Percentiles rank a stretch among this genome's conserved stretches.
Evolutionary conservation across 1,140 invertebrate genomes (phyloP).

Genomic region (Anagrus nilaparvatae): DNA sequence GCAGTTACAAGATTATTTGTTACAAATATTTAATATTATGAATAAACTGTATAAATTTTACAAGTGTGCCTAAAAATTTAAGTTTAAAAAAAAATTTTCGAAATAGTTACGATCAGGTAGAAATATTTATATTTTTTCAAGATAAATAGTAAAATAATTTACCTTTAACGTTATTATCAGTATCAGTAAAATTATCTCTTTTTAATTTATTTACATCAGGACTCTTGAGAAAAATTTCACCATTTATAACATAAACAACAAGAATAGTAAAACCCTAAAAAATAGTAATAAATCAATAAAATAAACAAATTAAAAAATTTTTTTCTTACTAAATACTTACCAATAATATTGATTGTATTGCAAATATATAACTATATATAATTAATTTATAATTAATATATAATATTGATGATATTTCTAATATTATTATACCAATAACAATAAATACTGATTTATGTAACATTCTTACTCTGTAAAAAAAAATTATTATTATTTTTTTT

Average conservation of each 20-base stretch:
- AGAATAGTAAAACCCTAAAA: conserved; percentile 35
- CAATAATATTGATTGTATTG: conserved; percentile 45
- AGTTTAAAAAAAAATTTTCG: too few species aligned
- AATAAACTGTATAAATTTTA: too few species aligned
- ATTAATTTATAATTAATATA: conserved; percentile 49
- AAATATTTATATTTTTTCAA: too few species aligned
- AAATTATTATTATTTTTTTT: not conserved
- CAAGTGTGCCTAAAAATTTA: too few species aligned
- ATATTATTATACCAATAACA: conserved; percentile 45
- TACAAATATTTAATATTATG: too few species aligned
- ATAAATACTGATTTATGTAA: conserved; percentile 48
- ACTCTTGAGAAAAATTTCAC: conserved; percentile 27
- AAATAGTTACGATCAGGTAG: too few species aligned
- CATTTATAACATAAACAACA: conserved; percentile 31
- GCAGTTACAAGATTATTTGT: too few species aligned
- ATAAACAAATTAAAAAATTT: not conserved
- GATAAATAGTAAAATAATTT: too few species aligned
- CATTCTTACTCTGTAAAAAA: conserved; percentile 43
- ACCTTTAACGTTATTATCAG: too few species aligned
- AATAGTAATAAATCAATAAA: conserved; percentile 4
- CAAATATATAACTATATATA: conserved; percentile 49
- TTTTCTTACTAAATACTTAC: conserved; percentile 43
- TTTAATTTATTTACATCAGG: conserved; percentile 31
- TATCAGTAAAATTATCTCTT: too few species aligned
- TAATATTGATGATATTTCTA: conserved; percentile 48